These are phyloP conservation scores for Agriotes lineatus DNA, from an alignment of 2,888 invertebrate species.

Conservation along the genomic window DNA sequence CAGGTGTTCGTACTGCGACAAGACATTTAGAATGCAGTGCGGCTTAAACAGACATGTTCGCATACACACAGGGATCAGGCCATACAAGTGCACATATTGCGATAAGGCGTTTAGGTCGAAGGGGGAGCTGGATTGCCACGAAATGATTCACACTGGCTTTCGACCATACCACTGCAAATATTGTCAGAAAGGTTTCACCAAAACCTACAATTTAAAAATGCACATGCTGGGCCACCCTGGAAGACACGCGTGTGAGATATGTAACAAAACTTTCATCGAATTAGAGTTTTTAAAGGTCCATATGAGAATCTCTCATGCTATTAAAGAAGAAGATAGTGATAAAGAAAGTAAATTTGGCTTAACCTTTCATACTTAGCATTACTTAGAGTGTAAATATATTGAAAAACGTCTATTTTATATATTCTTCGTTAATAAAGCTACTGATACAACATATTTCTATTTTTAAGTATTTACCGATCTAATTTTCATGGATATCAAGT, in stretches of 20 bases:
- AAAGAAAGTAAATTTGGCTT: no score
- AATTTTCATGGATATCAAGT: no score
- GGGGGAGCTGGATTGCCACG: slow-evolving; percentile 65
- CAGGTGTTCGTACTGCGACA: slow-evolving; percentile 53
- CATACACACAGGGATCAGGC: slow-evolving; percentile 84
- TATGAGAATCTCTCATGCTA: slow-evolving; percentile 49
- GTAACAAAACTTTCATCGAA: slow-evolving; percentile 52
- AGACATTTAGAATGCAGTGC: slow-evolving; percentile 51
- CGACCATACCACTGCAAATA: slow-evolving; percentile 64
- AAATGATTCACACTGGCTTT: slow-evolving; percentile 66
- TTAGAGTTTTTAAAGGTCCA: slow-evolving; percentile 51
- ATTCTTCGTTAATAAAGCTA: no score
- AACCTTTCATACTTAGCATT: no score
- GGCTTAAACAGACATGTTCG: slow-evolving; percentile 83
- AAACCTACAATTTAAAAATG: slow-evolving; percentile 62
- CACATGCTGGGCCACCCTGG: slow-evolving; percentile 68
- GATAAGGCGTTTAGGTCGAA: slow-evolving; percentile 83
- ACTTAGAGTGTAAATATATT: no score
- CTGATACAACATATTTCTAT: no score
- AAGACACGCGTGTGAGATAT: slow-evolving; percentile 51
- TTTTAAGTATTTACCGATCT: no score
- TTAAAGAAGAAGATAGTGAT: not conserved
- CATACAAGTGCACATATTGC: slow-evolving; percentile 81
- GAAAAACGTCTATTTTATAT: no score
- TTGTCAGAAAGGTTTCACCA: slow-evolving; percentile 66